phyloP scores from a whole-genome alignment of 2,113 vertebrate genomes.

The Pogona vitticeps region DNA sequence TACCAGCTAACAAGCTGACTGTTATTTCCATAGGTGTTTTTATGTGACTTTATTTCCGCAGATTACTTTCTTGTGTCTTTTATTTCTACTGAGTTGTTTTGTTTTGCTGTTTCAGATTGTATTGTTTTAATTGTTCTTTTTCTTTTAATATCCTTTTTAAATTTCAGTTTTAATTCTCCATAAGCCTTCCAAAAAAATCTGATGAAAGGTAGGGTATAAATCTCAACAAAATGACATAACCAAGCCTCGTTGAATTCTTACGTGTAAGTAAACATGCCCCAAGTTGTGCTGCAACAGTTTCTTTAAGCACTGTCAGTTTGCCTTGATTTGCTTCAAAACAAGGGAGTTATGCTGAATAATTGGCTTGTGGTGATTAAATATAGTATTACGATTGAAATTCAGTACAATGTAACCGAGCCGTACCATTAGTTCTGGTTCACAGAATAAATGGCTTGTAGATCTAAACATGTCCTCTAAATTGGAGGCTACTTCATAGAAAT shows the following conservation, averaged over 20 bases:
- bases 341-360: neutral
- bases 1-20: too few species aligned
- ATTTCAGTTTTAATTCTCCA: constrained; percentile 1
- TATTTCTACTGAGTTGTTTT: neutral
- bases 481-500: neutral
- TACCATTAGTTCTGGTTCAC: neutral
- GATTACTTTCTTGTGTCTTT: too few species aligned
- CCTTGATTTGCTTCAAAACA: neutral
- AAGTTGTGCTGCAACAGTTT: neutral
- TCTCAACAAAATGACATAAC: neutral
- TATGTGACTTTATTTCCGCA: too few species aligned
- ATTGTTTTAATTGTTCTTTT: too few species aligned
- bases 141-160: too few species aligned
- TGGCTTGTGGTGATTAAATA: too few species aligned
- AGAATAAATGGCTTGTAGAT: neutral
- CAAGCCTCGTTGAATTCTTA: neutral
- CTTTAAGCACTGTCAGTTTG: neutral
- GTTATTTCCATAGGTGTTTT: too few species aligned
- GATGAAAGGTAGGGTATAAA: neutral
- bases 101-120: neutral
- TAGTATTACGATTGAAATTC: neutral
- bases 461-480: neutral
- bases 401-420: neutral
- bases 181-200: neutral
- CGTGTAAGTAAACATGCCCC: neutral